A percentile compares a stretch with the other conserved stretches of the same genome.
phyloP scores from a whole-genome alignment of 2,113 vertebrate species.

The Sander lucioperca region DNA sequence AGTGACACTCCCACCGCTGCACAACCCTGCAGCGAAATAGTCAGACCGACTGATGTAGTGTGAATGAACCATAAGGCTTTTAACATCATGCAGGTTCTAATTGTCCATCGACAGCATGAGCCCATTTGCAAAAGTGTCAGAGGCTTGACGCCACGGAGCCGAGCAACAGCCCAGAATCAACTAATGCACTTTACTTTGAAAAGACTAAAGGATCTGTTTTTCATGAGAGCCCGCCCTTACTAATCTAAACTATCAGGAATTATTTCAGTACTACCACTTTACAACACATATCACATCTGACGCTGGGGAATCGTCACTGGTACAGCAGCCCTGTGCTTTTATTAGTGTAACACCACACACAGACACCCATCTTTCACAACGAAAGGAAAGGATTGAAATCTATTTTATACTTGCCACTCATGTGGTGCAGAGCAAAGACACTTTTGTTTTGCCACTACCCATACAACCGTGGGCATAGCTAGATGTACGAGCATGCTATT shows the following conservation, averaged over 20 bases:
- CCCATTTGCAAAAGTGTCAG: slow-evolving; percentile 32
- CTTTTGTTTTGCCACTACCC: not conserved
- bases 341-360: slow-evolving; percentile 9
- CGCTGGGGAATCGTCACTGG: slow-evolving; percentile 4
- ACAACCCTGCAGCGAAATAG: too few relatives aligned
- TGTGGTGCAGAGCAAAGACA: not conserved
- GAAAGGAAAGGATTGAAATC: not conserved
- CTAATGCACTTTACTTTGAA: slow-evolving; percentile 21
- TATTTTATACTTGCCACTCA: not conserved
- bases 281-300: slow-evolving; percentile 35
- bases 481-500: not conserved
- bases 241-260: slow-evolving; percentile 18
- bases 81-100: slow-evolving; percentile 28
- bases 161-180: not conserved
- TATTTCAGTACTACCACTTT: slow-evolving; percentile 13
- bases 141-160: not conserved
- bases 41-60: slow-evolving; percentile 1
- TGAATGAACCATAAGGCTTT: slow-evolving; percentile 36
- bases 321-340: slow-evolving; percentile 14
- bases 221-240: not conserved
- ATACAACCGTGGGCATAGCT: not conserved
- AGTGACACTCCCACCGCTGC: too few relatives aligned
- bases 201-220: slow-evolving; percentile 31
- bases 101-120: slow-evolving; percentile 33
- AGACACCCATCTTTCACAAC: not conserved